Percentiles rank a stretch among this genome's conserved stretches.
Conservation (phyloP, 2,888 invertebrate species). For the Tachystola acroxantha region DNA sequence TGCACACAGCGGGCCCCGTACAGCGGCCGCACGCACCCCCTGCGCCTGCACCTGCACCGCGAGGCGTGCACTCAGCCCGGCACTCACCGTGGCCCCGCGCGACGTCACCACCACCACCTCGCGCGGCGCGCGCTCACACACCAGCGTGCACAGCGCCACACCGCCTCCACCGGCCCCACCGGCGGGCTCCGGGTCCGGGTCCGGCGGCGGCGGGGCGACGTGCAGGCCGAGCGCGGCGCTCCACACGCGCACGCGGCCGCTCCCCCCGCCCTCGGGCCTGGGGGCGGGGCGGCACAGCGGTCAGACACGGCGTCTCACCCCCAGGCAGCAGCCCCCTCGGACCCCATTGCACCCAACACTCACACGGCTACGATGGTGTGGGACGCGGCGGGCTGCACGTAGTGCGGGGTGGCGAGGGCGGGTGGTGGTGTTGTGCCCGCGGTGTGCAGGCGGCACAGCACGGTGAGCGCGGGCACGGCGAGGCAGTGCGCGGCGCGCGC, state of each 20-base stretch:
- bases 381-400: constrained; percentile 18
- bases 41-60: neutral
- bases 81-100: neutral
- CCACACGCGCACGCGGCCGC: neutral
- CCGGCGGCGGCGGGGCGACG: too few relatives aligned
- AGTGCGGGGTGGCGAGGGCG: constrained; percentile 21
- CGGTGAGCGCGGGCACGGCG: constrained; percentile 35
- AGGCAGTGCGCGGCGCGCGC: constrained; percentile 33
- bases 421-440: neutral
- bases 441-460: constrained; percentile 23
- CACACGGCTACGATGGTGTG: constrained; percentile 3
- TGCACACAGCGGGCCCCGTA: constrained; percentile 10
- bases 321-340: constrained; percentile 5
- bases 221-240: neutral
- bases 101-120: too few relatives aligned
- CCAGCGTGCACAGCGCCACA: too few relatives aligned
- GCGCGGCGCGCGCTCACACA: too few relatives aligned
- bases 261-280: neutral
- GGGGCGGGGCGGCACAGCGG: neutral
- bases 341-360: neutral
- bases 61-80: neutral
- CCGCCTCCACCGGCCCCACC: too few relatives aligned
- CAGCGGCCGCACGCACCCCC: constrained; percentile 2
- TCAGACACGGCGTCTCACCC: constrained; percentile 27
- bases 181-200: too few relatives aligned